These are phyloP conservation scores for Aphelocoma coerulescens DNA, from an alignment of 2,113 vertebrate genomes.

Conservation along the genomic window DNA sequence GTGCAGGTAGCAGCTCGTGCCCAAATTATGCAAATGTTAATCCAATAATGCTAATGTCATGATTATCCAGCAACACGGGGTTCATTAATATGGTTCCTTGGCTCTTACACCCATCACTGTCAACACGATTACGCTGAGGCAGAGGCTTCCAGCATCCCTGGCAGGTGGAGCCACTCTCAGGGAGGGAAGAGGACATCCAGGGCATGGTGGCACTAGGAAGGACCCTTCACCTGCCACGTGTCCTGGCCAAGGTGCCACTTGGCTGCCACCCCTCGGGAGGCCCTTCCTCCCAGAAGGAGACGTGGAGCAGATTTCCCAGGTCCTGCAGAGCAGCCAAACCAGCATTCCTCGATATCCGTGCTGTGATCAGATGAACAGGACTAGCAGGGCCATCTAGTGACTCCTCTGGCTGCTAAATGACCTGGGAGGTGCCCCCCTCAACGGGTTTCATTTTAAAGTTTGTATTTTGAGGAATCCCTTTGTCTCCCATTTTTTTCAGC, in stretches of 20 bases:
- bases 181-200: not conserved
- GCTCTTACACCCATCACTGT: slow-evolving; percentile 25
- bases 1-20: slow-evolving; percentile 38
- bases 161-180: not conserved
- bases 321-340: not conserved
- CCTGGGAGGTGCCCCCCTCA: not conserved
- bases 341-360: not conserved
- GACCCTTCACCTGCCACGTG: accelerated
- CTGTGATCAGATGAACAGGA: slow-evolving; percentile 43
- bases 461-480: not conserved
- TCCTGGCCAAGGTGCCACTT: not conserved
- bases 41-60: slow-evolving; percentile 51
- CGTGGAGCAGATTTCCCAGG: not conserved
- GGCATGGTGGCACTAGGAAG: not conserved
- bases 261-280: accelerated
- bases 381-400: slow-evolving; percentile 66
- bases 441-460: accelerated
- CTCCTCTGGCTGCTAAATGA: slow-evolving; percentile 37
- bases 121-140: not conserved
- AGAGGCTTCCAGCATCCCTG: not conserved
- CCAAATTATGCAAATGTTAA: slow-evolving; percentile 55
- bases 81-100: slow-evolving; percentile 27
- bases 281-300: not conserved
- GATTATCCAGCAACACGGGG: slow-evolving; percentile 31
- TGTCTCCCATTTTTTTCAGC: not conserved